Conservation (phyloP, 2,797 vertebrate genomes). For the Aldrovandia affinis region DNA sequence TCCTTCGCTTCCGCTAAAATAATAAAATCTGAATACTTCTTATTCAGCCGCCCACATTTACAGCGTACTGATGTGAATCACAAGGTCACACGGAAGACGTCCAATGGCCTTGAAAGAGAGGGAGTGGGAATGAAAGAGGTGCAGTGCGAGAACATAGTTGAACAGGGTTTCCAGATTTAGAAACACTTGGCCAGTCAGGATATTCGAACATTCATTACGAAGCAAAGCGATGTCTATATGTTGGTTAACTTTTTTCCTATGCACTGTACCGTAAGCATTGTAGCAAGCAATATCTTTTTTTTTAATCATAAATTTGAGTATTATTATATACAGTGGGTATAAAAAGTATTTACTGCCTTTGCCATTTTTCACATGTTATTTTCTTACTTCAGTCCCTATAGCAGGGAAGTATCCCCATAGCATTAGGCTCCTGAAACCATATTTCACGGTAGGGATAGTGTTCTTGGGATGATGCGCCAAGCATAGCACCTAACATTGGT, state of each 20-base stretch:
- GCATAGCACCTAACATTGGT: too few relatives aligned
- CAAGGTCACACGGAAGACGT: conserved; percentile 23
- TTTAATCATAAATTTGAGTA: too few relatives aligned
- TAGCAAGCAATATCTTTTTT: neutral
- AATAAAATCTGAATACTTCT: conserved; percentile 11
- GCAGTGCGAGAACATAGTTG: neutral
- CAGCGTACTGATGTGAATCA: neutral
- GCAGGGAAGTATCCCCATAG: too few relatives aligned
- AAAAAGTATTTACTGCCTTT: too few relatives aligned
- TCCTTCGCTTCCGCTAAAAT: neutral
- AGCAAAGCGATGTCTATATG: neutral
- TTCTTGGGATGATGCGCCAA: too few relatives aligned
- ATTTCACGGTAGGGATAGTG: too few relatives aligned
- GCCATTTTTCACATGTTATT: too few relatives aligned
- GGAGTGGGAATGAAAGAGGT: neutral
- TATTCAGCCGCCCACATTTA: neutral
- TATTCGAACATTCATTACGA: neutral
- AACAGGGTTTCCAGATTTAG: neutral
- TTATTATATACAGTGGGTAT: too few relatives aligned
- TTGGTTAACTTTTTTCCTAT: neutral
- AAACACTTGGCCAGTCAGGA: neutral
- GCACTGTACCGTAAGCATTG: neutral
- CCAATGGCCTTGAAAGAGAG: conserved; percentile 12
- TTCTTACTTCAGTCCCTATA: too few relatives aligned
- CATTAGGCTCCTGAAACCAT: too few relatives aligned